Conservation (phyloP, 2,797 vertebrate species). For the Zalophus californianus region DNA sequence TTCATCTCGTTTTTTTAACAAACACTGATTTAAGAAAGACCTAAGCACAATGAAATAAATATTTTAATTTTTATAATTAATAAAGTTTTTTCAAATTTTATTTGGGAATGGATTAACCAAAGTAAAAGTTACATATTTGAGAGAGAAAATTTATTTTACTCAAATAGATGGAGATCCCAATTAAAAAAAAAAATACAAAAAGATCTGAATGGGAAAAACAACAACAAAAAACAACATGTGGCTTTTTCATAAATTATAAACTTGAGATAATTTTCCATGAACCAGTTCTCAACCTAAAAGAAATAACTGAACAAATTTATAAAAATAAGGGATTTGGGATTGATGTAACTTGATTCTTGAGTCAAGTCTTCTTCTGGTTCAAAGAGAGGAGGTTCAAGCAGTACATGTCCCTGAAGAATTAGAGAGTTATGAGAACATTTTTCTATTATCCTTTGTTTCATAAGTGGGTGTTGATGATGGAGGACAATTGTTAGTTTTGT, state of each 20-base stretch:
- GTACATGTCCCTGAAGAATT: not conserved
- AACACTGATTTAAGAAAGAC: not conserved
- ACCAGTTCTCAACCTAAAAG: not conserved
- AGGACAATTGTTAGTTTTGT: not conserved
- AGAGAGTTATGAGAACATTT: not conserved
- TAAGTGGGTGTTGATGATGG: not conserved
- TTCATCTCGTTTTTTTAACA: not conserved
- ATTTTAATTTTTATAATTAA: not conserved
- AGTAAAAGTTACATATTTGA: not conserved
- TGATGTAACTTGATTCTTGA: not conserved
- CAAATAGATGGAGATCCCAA: not conserved
- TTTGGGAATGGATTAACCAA: not conserved
- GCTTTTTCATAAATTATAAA: not conserved
- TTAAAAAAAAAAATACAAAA: not conserved
- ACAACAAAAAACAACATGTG: not conserved
- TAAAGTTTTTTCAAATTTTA: not conserved
- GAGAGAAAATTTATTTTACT: not conserved
- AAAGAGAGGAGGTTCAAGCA: not conserved
- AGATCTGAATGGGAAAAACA: not conserved
- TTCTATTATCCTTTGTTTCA: not conserved
- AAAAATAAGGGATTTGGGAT: not conserved
- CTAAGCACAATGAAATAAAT: not conserved
- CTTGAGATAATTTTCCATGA: not conserved
- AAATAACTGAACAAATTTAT: not conserved
- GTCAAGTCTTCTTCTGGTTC: not conserved